These are phyloP conservation scores for Lasioglossum morio DNA, from an alignment of 2,888 invertebrate species.

Conservation along the genomic window DNA sequence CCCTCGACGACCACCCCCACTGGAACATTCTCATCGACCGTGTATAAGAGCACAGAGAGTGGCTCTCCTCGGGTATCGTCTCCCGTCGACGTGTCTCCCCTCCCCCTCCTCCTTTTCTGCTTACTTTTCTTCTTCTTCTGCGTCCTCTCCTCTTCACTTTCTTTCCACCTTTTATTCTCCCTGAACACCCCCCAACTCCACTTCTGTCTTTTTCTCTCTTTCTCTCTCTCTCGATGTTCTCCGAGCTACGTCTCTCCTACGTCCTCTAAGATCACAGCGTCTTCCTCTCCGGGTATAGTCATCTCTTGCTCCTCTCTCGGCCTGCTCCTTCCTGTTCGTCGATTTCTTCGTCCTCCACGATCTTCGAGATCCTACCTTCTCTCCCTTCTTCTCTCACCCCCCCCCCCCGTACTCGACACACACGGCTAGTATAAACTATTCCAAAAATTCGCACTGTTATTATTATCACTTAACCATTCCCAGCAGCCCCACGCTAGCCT, in stretches of 20 bases:
- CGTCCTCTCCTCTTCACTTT: slow-evolving; percentile 29
- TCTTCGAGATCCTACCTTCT: neutral
- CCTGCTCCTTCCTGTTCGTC: slow-evolving; percentile 19
- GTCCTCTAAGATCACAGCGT: slow-evolving; percentile 26
- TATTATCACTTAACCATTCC: slow-evolving; percentile 78
- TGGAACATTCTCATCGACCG: slow-evolving; percentile 73
- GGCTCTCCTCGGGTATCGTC: slow-evolving; percentile 56
- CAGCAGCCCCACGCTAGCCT: slow-evolving; percentile 41
- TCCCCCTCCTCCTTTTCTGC: slow-evolving; percentile 21
- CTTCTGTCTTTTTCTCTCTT: neutral
- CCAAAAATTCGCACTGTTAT: slow-evolving; percentile 79
- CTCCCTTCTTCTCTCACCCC: neutral
- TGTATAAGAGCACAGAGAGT: slow-evolving; percentile 69
- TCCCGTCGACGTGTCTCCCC: slow-evolving; percentile 12
- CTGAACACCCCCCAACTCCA: neutral
- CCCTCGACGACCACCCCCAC: slow-evolving; percentile 67
- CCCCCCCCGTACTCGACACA: neutral
- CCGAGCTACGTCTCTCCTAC: slow-evolving; percentile 28
- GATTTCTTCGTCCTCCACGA: slow-evolving; percentile 18
- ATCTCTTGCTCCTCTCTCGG: slow-evolving; percentile 24
- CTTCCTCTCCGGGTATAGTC: neutral
- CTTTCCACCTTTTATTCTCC: slow-evolving; percentile 25
- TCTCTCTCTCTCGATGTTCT: slow-evolving; percentile 3
- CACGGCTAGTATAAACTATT: slow-evolving; percentile 74
- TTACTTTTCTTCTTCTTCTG: slow-evolving; percentile 54